These are phyloP conservation scores for Perognathus longimembris DNA, from an alignment of 2,113 vertebrate genomes.

Conservation along the genomic window DNA sequence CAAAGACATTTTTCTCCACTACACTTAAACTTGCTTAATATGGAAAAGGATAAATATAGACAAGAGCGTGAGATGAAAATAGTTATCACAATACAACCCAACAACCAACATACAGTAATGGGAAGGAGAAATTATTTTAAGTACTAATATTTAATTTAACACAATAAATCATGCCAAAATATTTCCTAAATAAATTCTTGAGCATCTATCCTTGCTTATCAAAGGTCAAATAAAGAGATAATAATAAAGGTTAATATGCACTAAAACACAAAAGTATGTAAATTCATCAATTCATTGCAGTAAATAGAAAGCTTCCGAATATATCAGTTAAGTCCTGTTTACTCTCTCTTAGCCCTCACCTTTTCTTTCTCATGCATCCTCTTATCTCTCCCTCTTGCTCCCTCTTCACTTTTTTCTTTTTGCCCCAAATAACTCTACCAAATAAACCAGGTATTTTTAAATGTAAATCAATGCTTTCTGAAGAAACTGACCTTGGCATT, in stretches of 20 bases:
- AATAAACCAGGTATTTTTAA: neutral
- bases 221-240: neutral
- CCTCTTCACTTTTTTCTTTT: neutral
- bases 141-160: neutral
- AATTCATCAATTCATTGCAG: neutral
- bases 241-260: neutral
- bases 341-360: too few relatives aligned
- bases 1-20: neutral
- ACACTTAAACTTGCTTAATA: neutral
- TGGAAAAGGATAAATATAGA: conserved; percentile 1
- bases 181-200: conserved; percentile 37
- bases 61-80: neutral
- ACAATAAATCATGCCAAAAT: neutral
- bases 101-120: neutral
- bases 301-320: neutral
- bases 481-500: neutral
- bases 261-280: neutral
- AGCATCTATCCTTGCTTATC: neutral
- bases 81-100: neutral
- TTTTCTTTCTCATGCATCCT: neutral
- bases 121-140: neutral
- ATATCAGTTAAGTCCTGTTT: neutral
- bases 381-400: neutral
- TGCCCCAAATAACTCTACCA: neutral
- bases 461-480: neutral